Base-by-base conservation (phyloP, 2,113 vertebrate genomes). In the Lanius collurio region DNA sequence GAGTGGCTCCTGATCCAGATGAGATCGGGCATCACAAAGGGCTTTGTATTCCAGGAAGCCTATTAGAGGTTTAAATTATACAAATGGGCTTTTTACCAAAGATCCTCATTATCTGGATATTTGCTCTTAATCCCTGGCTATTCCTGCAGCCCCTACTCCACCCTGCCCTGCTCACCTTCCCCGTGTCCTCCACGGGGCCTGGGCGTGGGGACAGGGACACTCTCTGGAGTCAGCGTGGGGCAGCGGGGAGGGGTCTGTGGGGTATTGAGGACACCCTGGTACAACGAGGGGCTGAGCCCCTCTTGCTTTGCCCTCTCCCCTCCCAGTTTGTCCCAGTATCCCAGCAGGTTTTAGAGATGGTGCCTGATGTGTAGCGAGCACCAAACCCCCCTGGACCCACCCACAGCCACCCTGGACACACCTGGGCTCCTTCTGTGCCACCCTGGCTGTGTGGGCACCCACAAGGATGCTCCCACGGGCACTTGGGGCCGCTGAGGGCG, bases 21-120 rank as follows among this genome's bases (percentile, higher is more conserved):
- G 92, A 85, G 94, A 84, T 74, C 11, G 87, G 82, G 91, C 95
- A 94, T 74, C 94, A 96, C 95, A 96, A 97, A 96, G 86, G 95
- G 95, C 85, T 97, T 97, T 96, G 96, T 95, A 39, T 97, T 97
- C 90, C 96, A 91, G 94, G 96, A 97, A 97, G 96, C 95, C 96
- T 94, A 42, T 97, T 96, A 97, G 89, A 47, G 96, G 22, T 93
- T 96, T 94, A 44, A 97, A 95, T 96, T 89, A 97, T 79, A 77
- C 87, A 95, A 96, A 96, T 87, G 96, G 97, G 96, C 94, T 97
- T 96, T 95, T 88, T 92, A 83, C 91, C 84, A 53, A 85, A 96
- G 87, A 97, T 75, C 95, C 94, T 96, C 94, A 90, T 97, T 90
- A 97, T 97, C 96, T 94, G 91, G 21, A 94, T 90, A 93, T 96